Base-by-base conservation (phyloP, 2,888 invertebrate species). In the Scaptomyza reducta region DNA sequence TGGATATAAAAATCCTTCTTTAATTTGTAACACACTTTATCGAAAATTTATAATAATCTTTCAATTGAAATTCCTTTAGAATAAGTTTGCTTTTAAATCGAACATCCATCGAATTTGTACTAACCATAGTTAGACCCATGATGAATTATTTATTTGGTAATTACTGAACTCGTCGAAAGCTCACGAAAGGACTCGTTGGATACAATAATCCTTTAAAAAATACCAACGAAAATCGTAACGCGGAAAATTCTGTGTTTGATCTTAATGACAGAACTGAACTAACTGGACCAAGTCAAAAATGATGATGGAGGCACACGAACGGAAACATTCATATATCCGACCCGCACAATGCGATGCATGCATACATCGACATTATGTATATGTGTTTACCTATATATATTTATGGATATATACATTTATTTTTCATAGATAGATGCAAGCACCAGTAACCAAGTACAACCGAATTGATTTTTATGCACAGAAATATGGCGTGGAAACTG, bases 231-330 rank as follows among this genome's bases (percentile, higher is more conserved):
- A 58, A 53, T 64, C 51, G 67, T 47, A 65, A 60, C 74, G 76
- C 73, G 72, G 66, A 79, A 72, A 56, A 57, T 76, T 82, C 75
- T 60, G 78, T 83, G 89, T 79, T 86, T 79, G 84, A 88, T 79
- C 75, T 88, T 83, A 84, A 77, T 89, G 88, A 77, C 81, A 88
- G 82, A 88, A 89, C 86, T 82, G 75, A 86, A 89, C 89, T 88
- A 88, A 89, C 89, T 89, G 89, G 89, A 84, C 80, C 78, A 89
- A 88, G 80, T 78, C 77, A 74, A 70, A 58, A 74, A 66, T 58
- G 57, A 65, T 74, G 80, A 83, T 80, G 80, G 83, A 79, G 83
- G 74, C 83, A 69, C 61, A 72, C 80, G 66, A 79, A 82, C 79
- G 80, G 83, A 80, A 70, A 76, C 71, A 72, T 73, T 77, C 75